Conservation (phyloP, 2,113 vertebrate genomes). For the Melozone crissalis region DNA sequence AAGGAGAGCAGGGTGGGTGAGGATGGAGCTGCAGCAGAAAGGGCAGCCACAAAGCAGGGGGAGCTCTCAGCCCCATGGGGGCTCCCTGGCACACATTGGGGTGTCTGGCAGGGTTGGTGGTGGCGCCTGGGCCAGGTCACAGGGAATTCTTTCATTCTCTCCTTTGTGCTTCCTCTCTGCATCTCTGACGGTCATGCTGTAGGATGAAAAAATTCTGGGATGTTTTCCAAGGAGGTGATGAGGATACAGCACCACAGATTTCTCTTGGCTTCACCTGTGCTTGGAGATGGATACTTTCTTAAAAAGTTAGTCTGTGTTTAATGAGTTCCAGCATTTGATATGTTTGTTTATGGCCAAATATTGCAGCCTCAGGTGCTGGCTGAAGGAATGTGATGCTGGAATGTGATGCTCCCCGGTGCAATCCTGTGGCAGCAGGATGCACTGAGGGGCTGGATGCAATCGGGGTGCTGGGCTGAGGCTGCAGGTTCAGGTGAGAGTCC, state of each 20-base stretch:
- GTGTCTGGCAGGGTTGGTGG: accelerated
- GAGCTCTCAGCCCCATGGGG: accelerated
- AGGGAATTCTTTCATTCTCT: background rate
- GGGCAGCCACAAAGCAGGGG: accelerated
- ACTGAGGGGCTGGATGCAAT: background rate
- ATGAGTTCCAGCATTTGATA: background rate
- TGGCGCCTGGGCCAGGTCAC: background rate
- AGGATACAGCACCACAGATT: background rate
- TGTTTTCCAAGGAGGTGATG: background rate
- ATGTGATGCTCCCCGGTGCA: accelerated
- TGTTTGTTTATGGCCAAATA: background rate
- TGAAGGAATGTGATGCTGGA: background rate
- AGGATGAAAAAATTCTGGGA: background rate
- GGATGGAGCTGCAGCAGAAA: background rate
- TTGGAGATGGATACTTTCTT: background rate
- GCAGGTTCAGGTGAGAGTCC: background rate
- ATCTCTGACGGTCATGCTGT: background rate
- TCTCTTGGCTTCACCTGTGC: background rate
- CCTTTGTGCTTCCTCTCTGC: background rate
- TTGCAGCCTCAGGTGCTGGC: background rate
- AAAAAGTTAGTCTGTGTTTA: background rate
- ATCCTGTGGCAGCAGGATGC: background rate
- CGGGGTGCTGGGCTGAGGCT: background rate
- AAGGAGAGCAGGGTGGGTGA: accelerated
- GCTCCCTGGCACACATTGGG: accelerated